These are phyloP conservation scores for Bursaphelenchus okinawaensis DNA, from an alignment of 2,888 invertebrate genomes.

Conservation along the genomic window DNA sequence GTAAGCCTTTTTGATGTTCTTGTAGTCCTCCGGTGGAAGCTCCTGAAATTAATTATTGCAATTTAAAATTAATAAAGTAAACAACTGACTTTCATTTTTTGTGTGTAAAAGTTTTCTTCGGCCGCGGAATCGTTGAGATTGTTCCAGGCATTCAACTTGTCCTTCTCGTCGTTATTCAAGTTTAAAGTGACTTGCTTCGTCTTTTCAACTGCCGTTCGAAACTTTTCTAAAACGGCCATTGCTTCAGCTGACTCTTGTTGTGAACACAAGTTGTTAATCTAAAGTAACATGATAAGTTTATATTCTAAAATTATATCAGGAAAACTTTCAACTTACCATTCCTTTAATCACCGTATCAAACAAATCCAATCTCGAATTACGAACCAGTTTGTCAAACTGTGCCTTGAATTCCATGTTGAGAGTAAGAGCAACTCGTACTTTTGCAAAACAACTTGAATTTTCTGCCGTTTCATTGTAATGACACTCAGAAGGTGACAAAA, in stretches of 20 bases:
- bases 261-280: constrained; percentile 10
- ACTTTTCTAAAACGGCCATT: neutral
- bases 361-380: constrained; percentile 17
- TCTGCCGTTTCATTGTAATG: no score
- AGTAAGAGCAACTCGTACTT: constrained; percentile 16
- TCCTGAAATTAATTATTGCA: neutral
- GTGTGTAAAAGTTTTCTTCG: constrained; percentile 20
- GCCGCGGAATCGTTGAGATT: constrained; percentile 24
- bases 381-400: constrained; percentile 16
- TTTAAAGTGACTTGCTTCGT: neutral
- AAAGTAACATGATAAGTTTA: no score
- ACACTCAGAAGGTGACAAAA: neutral
- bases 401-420: constrained; percentile 18
- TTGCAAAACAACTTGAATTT: constrained; percentile 17
- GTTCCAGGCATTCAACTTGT: constrained; percentile 22
- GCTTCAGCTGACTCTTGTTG: constrained; percentile 9
- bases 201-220: constrained; percentile 8
- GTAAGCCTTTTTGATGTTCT: neutral
- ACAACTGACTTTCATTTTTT: constrained; percentile 15
- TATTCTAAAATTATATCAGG: constrained; percentile 1
- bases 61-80: neutral
- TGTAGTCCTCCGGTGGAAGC: neutral
- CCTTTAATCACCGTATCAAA: constrained; percentile 3
- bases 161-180: constrained; percentile 18
- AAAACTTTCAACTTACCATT: neutral